These are phyloP conservation scores for Cryptus viduatorius DNA, from an alignment of 2,888 invertebrate species.

Conservation along the genomic window DNA sequence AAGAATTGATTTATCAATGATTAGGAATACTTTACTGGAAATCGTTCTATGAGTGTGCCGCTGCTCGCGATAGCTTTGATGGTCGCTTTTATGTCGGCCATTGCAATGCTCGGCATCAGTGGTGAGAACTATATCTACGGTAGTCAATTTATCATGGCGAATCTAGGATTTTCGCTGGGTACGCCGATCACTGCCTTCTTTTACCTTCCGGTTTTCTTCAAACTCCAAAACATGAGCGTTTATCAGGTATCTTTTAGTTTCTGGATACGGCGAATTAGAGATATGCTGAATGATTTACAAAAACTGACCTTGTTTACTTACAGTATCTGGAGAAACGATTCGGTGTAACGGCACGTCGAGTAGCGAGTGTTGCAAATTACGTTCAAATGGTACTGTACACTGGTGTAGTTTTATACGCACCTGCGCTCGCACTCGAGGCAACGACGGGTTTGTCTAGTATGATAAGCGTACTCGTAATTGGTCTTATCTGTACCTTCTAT, in stretches of 20 bases:
- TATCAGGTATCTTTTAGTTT: slow-evolving; percentile 89
- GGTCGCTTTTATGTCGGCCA: slow-evolving; percentile 97
- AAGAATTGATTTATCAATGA: not conserved
- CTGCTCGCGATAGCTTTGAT: slow-evolving; percentile 96
- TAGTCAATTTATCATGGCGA: slow-evolving; percentile 92
- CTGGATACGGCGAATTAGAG: not conserved
- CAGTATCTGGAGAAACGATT: slow-evolving; percentile 89
- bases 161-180: slow-evolving; percentile 91
- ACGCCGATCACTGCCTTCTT: slow-evolving; percentile 92
- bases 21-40: slow-evolving; percentile 94
- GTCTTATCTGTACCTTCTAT: slow-evolving; percentile 93
- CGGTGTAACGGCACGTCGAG: slow-evolving; percentile 85
- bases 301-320: slow-evolving; percentile 69
- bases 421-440: slow-evolving; percentile 87
- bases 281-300: not conserved
- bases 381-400: slow-evolving; percentile 87
- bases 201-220: slow-evolving; percentile 94
- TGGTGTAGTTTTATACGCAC: slow-evolving; percentile 88
- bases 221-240: slow-evolving; percentile 93
- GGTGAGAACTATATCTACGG: slow-evolving; percentile 95
- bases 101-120: slow-evolving; percentile 95
- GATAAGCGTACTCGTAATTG: slow-evolving; percentile 85
- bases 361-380: slow-evolving; percentile 87
- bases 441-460: slow-evolving; percentile 85
- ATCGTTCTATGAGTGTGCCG: slow-evolving; percentile 91